Evolutionary conservation across 2,113 vertebrate species (phyloP), one percentile per base, ranked within the genome.

Genomic region (Trematocara variabile): DNA sequence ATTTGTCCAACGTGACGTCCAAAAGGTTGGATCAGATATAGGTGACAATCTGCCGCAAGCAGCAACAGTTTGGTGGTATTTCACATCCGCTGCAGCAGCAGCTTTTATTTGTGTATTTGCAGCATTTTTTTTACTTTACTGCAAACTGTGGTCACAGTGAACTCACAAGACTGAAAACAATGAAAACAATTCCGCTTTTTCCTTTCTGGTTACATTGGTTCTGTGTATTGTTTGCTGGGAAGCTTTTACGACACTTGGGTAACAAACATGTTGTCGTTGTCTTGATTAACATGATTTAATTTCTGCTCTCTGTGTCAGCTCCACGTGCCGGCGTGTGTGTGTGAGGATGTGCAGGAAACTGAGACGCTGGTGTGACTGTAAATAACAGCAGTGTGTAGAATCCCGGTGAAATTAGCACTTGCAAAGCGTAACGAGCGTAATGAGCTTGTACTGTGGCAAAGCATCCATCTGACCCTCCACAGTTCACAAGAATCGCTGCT

Each of bases 61-160:
- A 73, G 65, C 65, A 28, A 25, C 65, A 28, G 0, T 46, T 73
- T 46, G 65, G 0, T 10, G 0, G 65, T 10, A 11, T 48, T 0
- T 73, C 22, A 46, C 65, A 46, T 22, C 20, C 0, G 3, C 39
- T 73, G 13, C 13, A 73, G 1, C 8, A 73, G 13, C 22, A 28
- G 41, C 8, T 73, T 18, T 73, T 3, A 70, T 25, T 70, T 0
- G 65, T 44, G n/a, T 68, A 41, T 70, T 70, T 70, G 12, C 65
- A 70, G 20, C n/a, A 13, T 22, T 34, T n/a, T 39, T 22, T 41
- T 68, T 22, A 41, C 34, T 41, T 44, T 14, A 41, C 20, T 28
- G 65, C 8, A 73, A 25, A 28, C 5, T 70, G 39, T 33, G 25
- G 13, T 25, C 63, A 68, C 12, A 68, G 63, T 68, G 63, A 68